Percentiles rank a stretch among this genome's conserved stretches.
Evolutionary conservation across 1,140 invertebrate genomes (phyloP).

Genomic region (Nymphalis io): DNA sequence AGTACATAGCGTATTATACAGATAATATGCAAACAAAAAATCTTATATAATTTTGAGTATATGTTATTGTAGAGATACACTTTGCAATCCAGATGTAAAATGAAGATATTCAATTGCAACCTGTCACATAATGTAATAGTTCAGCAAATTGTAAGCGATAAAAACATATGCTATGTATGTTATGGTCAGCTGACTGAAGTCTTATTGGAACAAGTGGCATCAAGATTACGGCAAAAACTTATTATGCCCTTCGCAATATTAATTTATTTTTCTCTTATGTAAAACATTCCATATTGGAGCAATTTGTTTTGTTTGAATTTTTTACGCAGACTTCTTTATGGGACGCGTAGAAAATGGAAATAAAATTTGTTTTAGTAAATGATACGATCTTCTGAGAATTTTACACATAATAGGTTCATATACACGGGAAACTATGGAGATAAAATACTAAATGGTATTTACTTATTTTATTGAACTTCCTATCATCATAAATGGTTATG

Average conservation of each 20-base stretch:
- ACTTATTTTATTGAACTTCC: too few relatives aligned
- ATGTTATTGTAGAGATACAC: too few relatives aligned
- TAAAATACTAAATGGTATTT: too few relatives aligned
- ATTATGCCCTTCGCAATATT: slow-evolving; percentile 11
- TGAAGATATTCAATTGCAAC: too few relatives aligned
- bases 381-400: slow-evolving; percentile 1
- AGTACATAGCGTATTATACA: too few relatives aligned
- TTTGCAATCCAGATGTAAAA: too few relatives aligned
- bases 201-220: slow-evolving; percentile 9
- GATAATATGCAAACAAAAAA: too few relatives aligned
- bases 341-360: neutral
- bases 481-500: too few relatives aligned
- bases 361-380: neutral
- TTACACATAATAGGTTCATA: neutral
- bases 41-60: too few relatives aligned
- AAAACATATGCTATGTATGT: neutral
- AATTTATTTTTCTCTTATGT: slow-evolving; percentile 12
- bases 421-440: neutral
- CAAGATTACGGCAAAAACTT: slow-evolving; percentile 12
- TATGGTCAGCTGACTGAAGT: neutral
- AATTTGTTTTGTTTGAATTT: slow-evolving; percentile 3
- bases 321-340: neutral
- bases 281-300: slow-evolving; percentile 12
- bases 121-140: too few relatives aligned
- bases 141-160: too few relatives aligned